Evolutionary conservation across 35 echinoderm and acorn worm species (phyloP).

Genomic region (Amphiura filiformis): DNA sequence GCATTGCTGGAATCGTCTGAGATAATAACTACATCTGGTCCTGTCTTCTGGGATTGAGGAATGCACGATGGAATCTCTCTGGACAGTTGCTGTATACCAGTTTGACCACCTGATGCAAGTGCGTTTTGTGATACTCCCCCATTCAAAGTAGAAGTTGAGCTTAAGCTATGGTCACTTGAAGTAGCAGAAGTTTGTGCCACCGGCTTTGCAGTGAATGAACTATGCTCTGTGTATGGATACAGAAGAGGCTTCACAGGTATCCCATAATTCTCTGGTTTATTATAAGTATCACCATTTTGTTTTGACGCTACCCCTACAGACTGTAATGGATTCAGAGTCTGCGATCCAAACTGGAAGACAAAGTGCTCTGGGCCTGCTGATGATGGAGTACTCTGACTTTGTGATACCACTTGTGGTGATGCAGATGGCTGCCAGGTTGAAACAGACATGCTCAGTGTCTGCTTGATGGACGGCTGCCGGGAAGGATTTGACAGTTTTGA

Average conservation of each 20-base stretch:
- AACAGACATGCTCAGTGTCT: background rate
- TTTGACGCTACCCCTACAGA: background rate
- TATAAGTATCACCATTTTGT: background rate
- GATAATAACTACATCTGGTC: background rate
- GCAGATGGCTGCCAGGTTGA: background rate
- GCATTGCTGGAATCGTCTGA: too few species aligned
- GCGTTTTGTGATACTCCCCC: too few species aligned
- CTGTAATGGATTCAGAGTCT: background rate
- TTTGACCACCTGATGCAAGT: too few species aligned
- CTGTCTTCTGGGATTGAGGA: background rate
- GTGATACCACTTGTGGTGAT: background rate
- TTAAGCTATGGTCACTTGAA: too few species aligned
- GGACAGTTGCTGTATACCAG: too few species aligned
- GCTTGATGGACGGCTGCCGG: background rate
- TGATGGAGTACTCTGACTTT: background rate
- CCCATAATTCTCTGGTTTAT: background rate
- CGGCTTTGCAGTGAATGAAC: too few species aligned
- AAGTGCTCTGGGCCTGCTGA: background rate
- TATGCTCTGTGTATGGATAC: background rate
- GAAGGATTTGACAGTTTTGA: background rate
- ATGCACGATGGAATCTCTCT: too few species aligned
- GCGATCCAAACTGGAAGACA: background rate
- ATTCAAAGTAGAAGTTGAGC: too few species aligned
- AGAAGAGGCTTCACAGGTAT: background rate
- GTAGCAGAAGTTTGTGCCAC: too few species aligned